Conservation (phyloP, 1,140 invertebrate species). For the Ephestia elutella region DNA sequence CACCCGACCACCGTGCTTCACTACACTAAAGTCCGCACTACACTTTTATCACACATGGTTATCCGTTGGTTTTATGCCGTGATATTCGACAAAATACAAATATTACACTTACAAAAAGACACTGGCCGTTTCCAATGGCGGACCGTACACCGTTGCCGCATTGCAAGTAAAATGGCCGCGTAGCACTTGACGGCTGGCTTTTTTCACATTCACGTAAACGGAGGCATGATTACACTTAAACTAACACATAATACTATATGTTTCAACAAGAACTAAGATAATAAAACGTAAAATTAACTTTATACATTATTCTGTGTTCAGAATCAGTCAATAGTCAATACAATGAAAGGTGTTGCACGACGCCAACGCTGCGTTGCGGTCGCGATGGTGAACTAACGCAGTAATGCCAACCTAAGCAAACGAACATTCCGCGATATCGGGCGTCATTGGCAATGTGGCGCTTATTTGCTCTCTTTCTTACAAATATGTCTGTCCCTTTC, state of each 20-base stretch:
- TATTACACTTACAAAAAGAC: slow-evolving; percentile 76
- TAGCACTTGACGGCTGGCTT: slow-evolving; percentile 72
- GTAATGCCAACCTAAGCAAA: slow-evolving; percentile 58
- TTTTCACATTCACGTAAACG: slow-evolving; percentile 71
- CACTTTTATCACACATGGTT: slow-evolving; percentile 73
- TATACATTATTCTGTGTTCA: slow-evolving; percentile 75
- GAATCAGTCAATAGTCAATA: slow-evolving; percentile 78
- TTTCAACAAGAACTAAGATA: slow-evolving; percentile 72
- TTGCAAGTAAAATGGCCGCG: slow-evolving; percentile 82
- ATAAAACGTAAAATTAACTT: slow-evolving; percentile 75
- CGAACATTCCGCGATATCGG: slow-evolving; percentile 62
- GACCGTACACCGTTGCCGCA: slow-evolving; percentile 81
- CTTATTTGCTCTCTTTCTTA: slow-evolving; percentile 43
- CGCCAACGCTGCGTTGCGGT: slow-evolving; percentile 71
- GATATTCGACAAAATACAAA: slow-evolving; percentile 71
- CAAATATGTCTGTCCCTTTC: slow-evolving; percentile 44
- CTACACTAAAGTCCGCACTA: slow-evolving; percentile 74
- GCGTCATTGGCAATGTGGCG: slow-evolving; percentile 71
- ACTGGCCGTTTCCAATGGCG: slow-evolving; percentile 81
- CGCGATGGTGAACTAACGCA: slow-evolving; percentile 72
- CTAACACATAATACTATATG: slow-evolving; percentile 68
- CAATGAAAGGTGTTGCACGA: slow-evolving; percentile 77
- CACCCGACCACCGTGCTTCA: slow-evolving; percentile 74
- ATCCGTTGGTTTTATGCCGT: slow-evolving; percentile 60
- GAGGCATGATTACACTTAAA: slow-evolving; percentile 70